Percentiles rank a stretch among this genome's conserved stretches.
Evolutionary conservation across 1,140 invertebrate genomes (phyloP).

Genomic region (Caenorhabditis elegans): WBcel235 BX284606.5:12507001-12507500

Average conservation of each 20-base stretch:
- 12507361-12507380: not conserved
- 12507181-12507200: not conserved
- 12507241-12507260: not conserved
- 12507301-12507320: not conserved
- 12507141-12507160: conserved; percentile 5
- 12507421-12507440: not conserved
- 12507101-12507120: not conserved
- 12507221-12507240: not conserved
- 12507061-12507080: not conserved
- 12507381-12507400: not conserved
- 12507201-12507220: not conserved
- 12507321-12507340: not conserved
- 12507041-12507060: not conserved
- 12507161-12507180: not conserved
- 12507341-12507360: not conserved
- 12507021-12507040: not conserved
- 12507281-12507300: not conserved
- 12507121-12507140: conserved; percentile 25
- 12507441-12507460: not conserved
- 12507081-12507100: not conserved
- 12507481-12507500: not conserved
- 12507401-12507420: not conserved
- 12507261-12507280: not conserved
- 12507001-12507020: not conserved
- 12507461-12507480: not conserved